A percentile compares a stretch with the other conserved stretches of the same genome.
Conservation (phyloP, 2,113 vertebrate species). For the Onychostoma macrolepis region DNA sequence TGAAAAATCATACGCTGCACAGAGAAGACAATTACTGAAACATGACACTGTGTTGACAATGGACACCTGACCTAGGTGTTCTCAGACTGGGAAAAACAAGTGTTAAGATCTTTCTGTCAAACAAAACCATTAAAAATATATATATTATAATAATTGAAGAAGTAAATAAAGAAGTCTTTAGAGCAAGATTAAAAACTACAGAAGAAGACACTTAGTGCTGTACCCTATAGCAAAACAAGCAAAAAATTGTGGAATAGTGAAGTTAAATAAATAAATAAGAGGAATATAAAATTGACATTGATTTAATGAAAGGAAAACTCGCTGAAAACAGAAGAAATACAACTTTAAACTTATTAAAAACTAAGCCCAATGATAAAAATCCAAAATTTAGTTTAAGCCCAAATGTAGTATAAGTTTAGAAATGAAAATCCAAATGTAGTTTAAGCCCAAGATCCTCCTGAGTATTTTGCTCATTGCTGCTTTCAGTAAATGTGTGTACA, state of each 20-base stretch:
- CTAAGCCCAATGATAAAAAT: neutral
- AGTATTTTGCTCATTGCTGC: neutral
- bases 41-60: neutral
- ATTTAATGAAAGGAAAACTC: no score
- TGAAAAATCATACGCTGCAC: slow-evolving; percentile 50
- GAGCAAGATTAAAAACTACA: neutral
- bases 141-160: no score
- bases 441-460: neutral
- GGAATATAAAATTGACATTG: no score
- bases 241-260: no score
- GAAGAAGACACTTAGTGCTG: neutral
- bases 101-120: no score
- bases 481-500: neutral
- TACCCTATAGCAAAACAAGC: no score
- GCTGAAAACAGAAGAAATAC: neutral
- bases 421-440: no score
- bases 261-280: no score
- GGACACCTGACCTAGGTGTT: no score
- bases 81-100: no score
- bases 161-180: neutral
- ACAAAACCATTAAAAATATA: no score
- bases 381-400: neutral
- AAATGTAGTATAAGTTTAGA: neutral
- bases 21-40: slow-evolving; percentile 41
- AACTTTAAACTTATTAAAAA: neutral